phyloP scores from a whole-genome alignment of 2,113 vertebrate species.

The Phrynosoma blainvillii region DNA sequence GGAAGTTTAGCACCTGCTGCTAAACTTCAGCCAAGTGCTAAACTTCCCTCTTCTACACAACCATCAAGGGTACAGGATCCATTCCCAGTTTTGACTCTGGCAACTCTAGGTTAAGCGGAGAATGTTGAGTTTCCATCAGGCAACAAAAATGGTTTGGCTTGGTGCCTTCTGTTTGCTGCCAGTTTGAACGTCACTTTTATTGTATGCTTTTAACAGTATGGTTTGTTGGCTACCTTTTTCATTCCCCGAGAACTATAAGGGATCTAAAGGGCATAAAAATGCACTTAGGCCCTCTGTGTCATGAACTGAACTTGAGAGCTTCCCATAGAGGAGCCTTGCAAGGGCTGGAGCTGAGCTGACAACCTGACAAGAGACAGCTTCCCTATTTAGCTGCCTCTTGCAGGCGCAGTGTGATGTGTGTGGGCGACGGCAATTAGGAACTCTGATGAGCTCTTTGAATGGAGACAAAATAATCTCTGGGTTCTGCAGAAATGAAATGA shows the following conservation, averaged over 20 bases:
- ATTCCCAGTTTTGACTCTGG: no score
- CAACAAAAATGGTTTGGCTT: no score
- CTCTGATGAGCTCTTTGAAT: slow-evolving; percentile 17
- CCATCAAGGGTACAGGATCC: no score
- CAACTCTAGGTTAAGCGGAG: no score
- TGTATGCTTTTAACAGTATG: no score
- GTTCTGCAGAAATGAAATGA: neutral
- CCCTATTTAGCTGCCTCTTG: slow-evolving; percentile 21
- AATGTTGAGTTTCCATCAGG: no score
- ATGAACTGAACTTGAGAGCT: neutral
- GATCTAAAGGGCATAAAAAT: neutral
- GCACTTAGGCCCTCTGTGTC: neutral
- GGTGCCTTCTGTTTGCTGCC: no score
- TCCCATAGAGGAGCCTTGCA: neutral
- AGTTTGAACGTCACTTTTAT: no score
- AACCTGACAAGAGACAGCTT: neutral
- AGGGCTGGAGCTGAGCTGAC: neutral
- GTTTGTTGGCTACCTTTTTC: neutral
- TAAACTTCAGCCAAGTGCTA: no score
- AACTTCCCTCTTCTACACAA: no score
- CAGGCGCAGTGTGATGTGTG: neutral
- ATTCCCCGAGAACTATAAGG: neutral
- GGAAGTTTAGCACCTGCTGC: no score
- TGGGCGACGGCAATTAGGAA: slow-evolving; percentile 21
- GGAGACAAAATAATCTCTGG: slow-evolving; percentile 29